Evolutionary conservation across 2,888 invertebrate species (phyloP), one percentile per base, ranked within the genome.

Genomic region (Sminthurides aquaticus): DNA sequence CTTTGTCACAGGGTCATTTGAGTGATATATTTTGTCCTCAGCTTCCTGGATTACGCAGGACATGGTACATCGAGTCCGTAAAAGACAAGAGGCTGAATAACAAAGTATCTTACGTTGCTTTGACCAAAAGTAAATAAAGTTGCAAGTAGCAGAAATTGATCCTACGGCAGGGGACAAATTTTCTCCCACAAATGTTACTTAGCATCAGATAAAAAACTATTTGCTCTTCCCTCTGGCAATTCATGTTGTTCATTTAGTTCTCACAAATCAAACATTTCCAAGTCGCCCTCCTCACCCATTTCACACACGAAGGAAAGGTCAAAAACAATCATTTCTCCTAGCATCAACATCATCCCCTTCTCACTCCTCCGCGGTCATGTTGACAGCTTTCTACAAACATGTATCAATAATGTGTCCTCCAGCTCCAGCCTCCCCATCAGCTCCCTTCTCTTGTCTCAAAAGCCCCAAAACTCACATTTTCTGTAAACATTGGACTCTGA

Each of bases 201-300:
- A 34, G 15, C 43, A 60, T 52, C 52, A 24, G 59, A 62, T 60
- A 59, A 64, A 60, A 67, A 67, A 65, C n/a, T 67, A 59, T 67
- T 67, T 65, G 64, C 67, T 64, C 62, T 67, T 57, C 52, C 67
- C 67, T 65, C 64, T 59, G 62, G 67, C 67, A 61, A 64, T 57
- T 60, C 62, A 66, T 60, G 57, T 64, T 67, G 67, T 65, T 67
- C 67, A 67, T 65, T 64, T 67, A 61, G 65, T 65, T 56, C 29
- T 49, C 34, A 20, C 57, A 64, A 28, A 34, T 34, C 43, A 34
- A 25, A 52, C 58, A 52, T 57, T 52, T 64, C 34, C 49, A 49
- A 52, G 48, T 57, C 57, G 48, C 57, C 54, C 29, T 22, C 64
- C 48, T 56, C 49, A 49, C 8, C 49, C 52, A 49, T 58, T 64